phyloP scores from a whole-genome alignment of 2,888 invertebrate species.

The Didymodactylos carnosus region DNA sequence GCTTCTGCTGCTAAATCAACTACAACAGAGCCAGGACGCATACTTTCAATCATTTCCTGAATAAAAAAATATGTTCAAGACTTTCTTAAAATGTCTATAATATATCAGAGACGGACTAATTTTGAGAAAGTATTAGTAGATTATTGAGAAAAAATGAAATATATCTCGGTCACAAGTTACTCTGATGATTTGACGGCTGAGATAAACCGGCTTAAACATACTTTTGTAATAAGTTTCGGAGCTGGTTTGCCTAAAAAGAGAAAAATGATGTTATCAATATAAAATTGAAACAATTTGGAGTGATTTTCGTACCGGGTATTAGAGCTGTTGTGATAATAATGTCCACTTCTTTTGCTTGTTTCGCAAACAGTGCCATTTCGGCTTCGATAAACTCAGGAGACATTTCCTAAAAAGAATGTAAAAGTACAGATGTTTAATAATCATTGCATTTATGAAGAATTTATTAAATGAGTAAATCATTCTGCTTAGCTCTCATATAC shows the following conservation, averaged over 20 bases:
- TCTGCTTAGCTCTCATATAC: too few relatives aligned
- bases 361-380: slow-evolving; percentile 64
- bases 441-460: neutral
- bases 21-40: slow-evolving; percentile 70
- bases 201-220: too few relatives aligned
- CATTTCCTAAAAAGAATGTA: slow-evolving; percentile 37
- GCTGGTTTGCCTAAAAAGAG: slow-evolving; percentile 43
- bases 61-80: neutral
- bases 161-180: slow-evolving; percentile 37
- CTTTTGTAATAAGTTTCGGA: slow-evolving; percentile 54
- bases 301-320: slow-evolving; percentile 45
- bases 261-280: neutral
- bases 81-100: neutral
- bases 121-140: neutral
- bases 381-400: slow-evolving; percentile 63
- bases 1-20: slow-evolving; percentile 72
- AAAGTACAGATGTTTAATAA: neutral
- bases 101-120: neutral
- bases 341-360: slow-evolving; percentile 62
- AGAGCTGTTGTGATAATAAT: slow-evolving; percentile 70
- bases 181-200: too few relatives aligned
- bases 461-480: too few relatives aligned
- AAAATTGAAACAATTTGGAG: too few relatives aligned
- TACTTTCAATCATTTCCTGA: slow-evolving; percentile 53
- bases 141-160: too few relatives aligned